Evolutionary conservation across 2,113 vertebrate genomes (phyloP).

Genomic region (Litocranius walleri): DNA sequence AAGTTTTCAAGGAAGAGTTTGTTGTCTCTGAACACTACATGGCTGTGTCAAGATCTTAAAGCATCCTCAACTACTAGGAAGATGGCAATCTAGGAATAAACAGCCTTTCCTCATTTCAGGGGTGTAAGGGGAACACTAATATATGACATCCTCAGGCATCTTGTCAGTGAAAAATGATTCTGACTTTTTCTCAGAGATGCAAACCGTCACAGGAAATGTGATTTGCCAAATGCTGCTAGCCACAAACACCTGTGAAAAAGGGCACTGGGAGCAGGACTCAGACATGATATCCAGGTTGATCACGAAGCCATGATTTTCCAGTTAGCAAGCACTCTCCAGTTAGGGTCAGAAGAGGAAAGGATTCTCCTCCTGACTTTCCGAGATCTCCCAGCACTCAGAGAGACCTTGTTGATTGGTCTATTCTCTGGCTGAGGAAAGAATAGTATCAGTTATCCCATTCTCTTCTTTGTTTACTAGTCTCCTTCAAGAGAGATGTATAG

Average conservation of each 20-base stretch:
- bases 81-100: slow-evolving; percentile 28
- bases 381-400: no score
- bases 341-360: not conserved
- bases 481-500: fast-evolving
- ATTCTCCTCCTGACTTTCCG: no score
- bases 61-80: not conserved
- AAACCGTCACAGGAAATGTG: not conserved
- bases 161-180: not conserved
- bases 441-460: not conserved
- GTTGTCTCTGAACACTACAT: slow-evolving; percentile 53
- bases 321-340: not conserved
- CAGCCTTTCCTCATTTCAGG: not conserved
- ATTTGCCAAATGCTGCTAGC: not conserved
- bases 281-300: not conserved
- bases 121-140: not conserved
- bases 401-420: not conserved
- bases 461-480: not conserved
- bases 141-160: not conserved
- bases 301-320: not conserved
- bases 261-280: not conserved
- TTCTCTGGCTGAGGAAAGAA: not conserved
- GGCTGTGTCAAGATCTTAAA: slow-evolving; percentile 46
- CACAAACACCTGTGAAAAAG: fast-evolving
- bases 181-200: not conserved
- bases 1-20: slow-evolving; percentile 36